Percentiles rank a stretch among this genome's conserved stretches.
Evolutionary conservation across 2,797 vertebrate genomes (phyloP).

Genomic region (Syngnathus acus): DNA sequence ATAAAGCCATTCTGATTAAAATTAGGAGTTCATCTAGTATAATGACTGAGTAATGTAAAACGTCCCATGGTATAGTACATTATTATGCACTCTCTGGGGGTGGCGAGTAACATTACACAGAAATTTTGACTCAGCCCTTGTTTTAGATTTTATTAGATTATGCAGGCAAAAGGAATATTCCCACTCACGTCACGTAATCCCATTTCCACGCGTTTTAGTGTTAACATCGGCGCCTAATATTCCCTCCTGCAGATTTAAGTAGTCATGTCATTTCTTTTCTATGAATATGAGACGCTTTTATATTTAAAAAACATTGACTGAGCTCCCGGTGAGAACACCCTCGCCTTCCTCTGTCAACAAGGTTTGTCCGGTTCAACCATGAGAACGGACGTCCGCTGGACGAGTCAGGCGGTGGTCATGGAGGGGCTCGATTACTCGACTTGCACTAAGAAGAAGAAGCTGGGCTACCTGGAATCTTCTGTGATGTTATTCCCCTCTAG

Average conservation of each 20-base stretch:
- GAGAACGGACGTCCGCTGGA: conserved; percentile 43
- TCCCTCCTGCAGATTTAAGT: conserved; percentile 27
- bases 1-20: too few species aligned
- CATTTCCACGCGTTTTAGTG: background rate
- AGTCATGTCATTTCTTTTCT: conserved; percentile 20
- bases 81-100: background rate
- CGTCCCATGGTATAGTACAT: too few species aligned
- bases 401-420: conserved; percentile 30
- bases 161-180: background rate
- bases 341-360: conserved; percentile 55
- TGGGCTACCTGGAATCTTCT: conserved; percentile 34
- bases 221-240: background rate
- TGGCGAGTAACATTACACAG: background rate
- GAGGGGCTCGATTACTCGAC: conserved; percentile 26
- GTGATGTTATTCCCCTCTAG: conserved; percentile 41
- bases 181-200: background rate
- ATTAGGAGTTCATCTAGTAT: too few species aligned
- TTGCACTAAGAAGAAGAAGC: conserved; percentile 24
- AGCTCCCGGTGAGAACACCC: conserved; percentile 29
- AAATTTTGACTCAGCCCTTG: background rate
- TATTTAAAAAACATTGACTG: conserved; percentile 16
- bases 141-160: background rate
- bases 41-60: too few species aligned
- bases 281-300: conserved; percentile 42
- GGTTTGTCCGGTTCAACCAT: conserved; percentile 26